phyloP scores from a whole-genome alignment of 2,888 invertebrate species.

The Hirtodrosophila alboralis region DNA sequence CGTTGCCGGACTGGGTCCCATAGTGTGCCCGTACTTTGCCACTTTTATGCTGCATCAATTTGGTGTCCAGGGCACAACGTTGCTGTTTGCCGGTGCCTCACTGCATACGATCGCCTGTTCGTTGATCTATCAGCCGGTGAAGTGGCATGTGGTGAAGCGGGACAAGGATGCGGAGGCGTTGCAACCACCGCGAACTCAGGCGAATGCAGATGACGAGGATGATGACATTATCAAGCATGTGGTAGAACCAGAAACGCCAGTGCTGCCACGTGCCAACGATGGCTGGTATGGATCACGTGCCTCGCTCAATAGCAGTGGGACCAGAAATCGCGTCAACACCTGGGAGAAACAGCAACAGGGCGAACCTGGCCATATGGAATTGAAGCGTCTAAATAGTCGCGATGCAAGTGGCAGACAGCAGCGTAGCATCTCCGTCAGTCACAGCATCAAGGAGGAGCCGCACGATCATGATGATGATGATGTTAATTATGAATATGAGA shows the following conservation, averaged over 20 bases:
- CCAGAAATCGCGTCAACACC: slow-evolving; percentile 67
- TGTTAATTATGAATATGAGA: slow-evolving; percentile 20
- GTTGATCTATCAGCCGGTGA: slow-evolving; percentile 89
- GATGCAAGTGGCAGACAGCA: slow-evolving; percentile 54
- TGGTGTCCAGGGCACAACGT: slow-evolving; percentile 88
- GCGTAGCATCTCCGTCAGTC: slow-evolving; percentile 74
- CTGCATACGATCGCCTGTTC: slow-evolving; percentile 88
- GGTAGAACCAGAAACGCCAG: slow-evolving; percentile 88
- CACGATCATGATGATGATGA: slow-evolving; percentile 38
- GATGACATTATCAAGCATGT: slow-evolving; percentile 87
- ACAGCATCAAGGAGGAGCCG: slow-evolving; percentile 77
- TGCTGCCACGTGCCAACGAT: slow-evolving; percentile 85
- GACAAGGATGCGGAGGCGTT: slow-evolving; percentile 72
- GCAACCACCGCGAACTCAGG: slow-evolving; percentile 62
- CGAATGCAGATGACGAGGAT: slow-evolving; percentile 84
- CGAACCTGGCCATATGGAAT: slow-evolving; percentile 58
- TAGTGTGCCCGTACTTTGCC: slow-evolving; percentile 89
- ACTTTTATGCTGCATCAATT: slow-evolving; percentile 87
- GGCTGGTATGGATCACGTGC: slow-evolving; percentile 82
- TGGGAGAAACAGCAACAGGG: slow-evolving; percentile 59
- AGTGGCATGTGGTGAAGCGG: slow-evolving; percentile 88
- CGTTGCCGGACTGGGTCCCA: slow-evolving; percentile 89
- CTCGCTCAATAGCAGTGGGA: slow-evolving; percentile 70
- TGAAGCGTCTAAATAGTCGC: slow-evolving; percentile 71
- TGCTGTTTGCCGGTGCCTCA: slow-evolving; percentile 88